phyloP scores from a whole-genome alignment of 92 coral and sea anemone species.

The Zoanthus gigantus region DNA sequence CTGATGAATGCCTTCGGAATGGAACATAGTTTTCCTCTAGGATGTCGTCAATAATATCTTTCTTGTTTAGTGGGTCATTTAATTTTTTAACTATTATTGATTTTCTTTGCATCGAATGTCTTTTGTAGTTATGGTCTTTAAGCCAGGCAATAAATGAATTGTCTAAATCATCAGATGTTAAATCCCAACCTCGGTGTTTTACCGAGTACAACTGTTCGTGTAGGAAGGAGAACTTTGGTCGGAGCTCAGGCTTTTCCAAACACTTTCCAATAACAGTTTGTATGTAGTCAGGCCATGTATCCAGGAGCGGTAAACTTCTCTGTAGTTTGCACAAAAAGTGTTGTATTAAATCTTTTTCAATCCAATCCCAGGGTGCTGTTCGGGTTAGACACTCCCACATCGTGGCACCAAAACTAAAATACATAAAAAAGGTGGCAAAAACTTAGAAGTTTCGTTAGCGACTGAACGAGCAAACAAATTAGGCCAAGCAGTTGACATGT shows the following conservation, averaged over 20 bases:
- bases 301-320: conserved; percentile 61
- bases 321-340: conserved; percentile 55
- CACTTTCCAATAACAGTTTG: conserved; percentile 57
- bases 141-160: conserved; percentile 66
- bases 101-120: neutral
- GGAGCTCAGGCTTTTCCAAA: conserved; percentile 33
- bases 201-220: conserved; percentile 28
- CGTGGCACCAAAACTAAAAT: conserved; percentile 79
- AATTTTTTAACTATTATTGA: neutral
- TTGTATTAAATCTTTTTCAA: conserved; percentile 53
- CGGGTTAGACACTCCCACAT: conserved; percentile 93
- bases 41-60: conserved; percentile 48
- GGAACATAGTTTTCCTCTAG: conserved; percentile 33
- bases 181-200: conserved; percentile 48
- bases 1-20: conserved; percentile 18
- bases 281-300: conserved; percentile 73
- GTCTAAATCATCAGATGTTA: conserved; percentile 60
- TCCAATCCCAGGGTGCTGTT: conserved; percentile 90
- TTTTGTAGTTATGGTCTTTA: conserved; percentile 2
- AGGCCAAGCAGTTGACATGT: neutral
- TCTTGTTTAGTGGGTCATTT: neutral
- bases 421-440: neutral
- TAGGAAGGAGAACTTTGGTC: conserved; percentile 46
- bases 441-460: no score
- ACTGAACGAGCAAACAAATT: neutral